These are phyloP conservation scores for Chaetodon auriga DNA, from an alignment of 2,113 vertebrate species.

Conservation along the genomic window DNA sequence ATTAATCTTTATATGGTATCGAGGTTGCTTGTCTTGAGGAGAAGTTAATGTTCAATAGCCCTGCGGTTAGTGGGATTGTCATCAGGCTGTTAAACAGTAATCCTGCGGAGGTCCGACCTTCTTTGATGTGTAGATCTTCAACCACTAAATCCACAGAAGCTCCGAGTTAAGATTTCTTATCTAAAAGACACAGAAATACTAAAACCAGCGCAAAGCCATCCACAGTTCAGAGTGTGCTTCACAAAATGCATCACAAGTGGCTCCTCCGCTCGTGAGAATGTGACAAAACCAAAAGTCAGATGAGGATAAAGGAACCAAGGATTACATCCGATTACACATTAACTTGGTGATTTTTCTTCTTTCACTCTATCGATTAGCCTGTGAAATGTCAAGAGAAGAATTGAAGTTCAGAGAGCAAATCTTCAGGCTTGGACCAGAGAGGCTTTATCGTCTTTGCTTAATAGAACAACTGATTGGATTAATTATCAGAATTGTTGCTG, in stretches of 20 bases:
- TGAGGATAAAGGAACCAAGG: background rate
- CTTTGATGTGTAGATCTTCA: slow-evolving; percentile 73
- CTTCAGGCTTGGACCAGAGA: background rate
- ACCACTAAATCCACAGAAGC: slow-evolving; percentile 47
- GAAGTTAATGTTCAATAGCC: slow-evolving; percentile 70
- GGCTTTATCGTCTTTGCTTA: background rate
- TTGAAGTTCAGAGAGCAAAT: background rate
- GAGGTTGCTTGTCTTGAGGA: background rate
- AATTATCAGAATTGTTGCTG: background rate
- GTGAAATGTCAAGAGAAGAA: background rate
- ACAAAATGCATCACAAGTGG: background rate
- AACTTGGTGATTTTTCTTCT: background rate
- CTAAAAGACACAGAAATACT: slow-evolving; percentile 24
- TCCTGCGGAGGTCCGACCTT: slow-evolving; percentile 12
- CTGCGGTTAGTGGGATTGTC: slow-evolving; percentile 37
- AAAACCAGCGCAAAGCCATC: slow-evolving; percentile 18
- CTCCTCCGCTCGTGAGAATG: background rate
- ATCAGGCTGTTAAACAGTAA: slow-evolving; percentile 82
- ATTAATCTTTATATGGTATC: background rate
- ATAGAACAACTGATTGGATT: background rate
- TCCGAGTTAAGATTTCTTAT: slow-evolving; percentile 17
- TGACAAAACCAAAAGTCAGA: background rate
- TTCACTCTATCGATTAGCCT: background rate
- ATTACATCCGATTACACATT: background rate
- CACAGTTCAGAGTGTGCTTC: background rate